Percentiles rank a stretch among this genome's conserved stretches.
These are phyloP conservation scores for Stigmatopora argus DNA, from an alignment of 2,113 vertebrate species.

Conservation along the genomic window DNA sequence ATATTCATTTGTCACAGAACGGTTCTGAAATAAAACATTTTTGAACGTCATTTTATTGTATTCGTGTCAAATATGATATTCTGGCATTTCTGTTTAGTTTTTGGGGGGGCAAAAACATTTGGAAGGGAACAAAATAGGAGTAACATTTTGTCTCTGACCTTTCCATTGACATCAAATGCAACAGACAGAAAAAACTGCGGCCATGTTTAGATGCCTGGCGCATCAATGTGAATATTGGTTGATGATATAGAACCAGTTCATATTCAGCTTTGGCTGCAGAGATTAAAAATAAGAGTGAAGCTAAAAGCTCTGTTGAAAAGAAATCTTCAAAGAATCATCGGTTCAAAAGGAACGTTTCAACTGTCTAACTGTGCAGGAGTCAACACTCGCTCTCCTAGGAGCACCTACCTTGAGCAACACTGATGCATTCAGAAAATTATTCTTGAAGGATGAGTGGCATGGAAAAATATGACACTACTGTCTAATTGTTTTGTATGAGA, in stretches of 20 bases:
- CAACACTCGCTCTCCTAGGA: constrained; percentile 12
- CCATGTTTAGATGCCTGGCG: neutral
- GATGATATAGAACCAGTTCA: neutral
- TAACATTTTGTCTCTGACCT: constrained; percentile 12
- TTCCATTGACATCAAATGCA: constrained; percentile 23
- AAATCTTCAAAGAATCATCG: constrained; percentile 27
- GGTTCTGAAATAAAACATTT: neutral
- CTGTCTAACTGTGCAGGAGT: constrained; percentile 22
- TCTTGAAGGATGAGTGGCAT: neutral
- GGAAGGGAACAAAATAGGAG: neutral
- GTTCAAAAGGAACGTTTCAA: constrained; percentile 22
- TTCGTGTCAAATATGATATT: neutral
- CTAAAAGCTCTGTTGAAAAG: constrained; percentile 16
- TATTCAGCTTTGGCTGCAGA: constrained; percentile 1
- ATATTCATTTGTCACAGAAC: neutral
- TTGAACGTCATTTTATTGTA: neutral
- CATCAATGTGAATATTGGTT: constrained; percentile 3
- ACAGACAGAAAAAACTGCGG: neutral
- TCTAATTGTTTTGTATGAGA: neutral
- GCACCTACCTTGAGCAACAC: constrained; percentile 24
- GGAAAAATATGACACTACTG: neutral
- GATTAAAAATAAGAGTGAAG: constrained; percentile 12
- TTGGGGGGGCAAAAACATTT: neutral
- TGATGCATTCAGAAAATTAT: constrained; percentile 4
- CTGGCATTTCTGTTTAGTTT: neutral